Base-by-base conservation (phyloP, 92 coral and sea anemone species). In the Bergia sp. region DNA sequence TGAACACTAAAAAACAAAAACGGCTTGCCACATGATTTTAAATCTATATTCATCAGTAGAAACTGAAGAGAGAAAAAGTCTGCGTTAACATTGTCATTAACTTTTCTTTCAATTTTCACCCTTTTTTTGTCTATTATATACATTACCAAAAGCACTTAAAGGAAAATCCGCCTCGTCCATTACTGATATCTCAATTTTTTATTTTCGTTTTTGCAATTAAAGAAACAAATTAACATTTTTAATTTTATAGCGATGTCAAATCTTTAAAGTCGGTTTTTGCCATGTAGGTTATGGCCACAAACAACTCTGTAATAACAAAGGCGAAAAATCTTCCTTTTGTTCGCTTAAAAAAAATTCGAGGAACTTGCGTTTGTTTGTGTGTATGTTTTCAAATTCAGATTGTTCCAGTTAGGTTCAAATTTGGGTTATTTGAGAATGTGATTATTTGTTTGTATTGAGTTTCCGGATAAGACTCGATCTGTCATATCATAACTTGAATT, bases 351-450 rank as follows among this genome's bases (percentile, higher is more conserved):
- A 5, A 16, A 39, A 29, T 29, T 39, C 43, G 4, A 39, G 21
- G 79, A 41, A 13, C 21, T 18, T 76, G 76, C 41, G 57, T 50
- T 39, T n/a, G 45, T 40, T 20, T 41, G 37, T 76, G 50, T 39
- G 80, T 76, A 18, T 40, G 21, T 72, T 76, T 76, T 12, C 58
- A 40, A 41, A 41, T 42, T 41, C 36, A 39, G 13, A 76, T 39
- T 76, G 80, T 76, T 76, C 45, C 36, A 76, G 80, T 76, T 76
- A 21, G 9, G 80, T 76, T 38, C 80, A 39, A 53, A 41, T 76
- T 76, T 41, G 29, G 12, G 45, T 23, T 76, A 76, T 76, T 21
- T 76, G 80, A 76, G 23, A 76, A 21, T 41, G 10, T 40, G 43
- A 76, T 39, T 76, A 50, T 76, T 40, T 44, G 53, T 76, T 76